Evolutionary conservation across 2,888 invertebrate genomes (phyloP).

Genomic region (Petrolisthes cinctipes): DNA sequence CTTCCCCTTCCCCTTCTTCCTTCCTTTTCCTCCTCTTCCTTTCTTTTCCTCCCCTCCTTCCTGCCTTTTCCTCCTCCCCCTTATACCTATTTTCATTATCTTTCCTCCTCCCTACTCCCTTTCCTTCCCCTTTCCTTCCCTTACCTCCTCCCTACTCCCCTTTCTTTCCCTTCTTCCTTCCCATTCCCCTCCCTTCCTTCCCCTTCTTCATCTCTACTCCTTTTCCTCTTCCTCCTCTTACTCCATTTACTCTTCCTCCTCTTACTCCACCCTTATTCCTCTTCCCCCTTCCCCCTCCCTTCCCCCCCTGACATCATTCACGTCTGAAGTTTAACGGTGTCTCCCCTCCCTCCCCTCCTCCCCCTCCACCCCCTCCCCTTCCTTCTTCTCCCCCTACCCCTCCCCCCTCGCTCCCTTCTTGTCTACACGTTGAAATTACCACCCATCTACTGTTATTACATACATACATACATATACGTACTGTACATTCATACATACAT

Average conservation of each 20-base stretch:
- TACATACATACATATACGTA: too few relatives aligned
- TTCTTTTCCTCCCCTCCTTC: not conserved
- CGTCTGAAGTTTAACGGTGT: not conserved
- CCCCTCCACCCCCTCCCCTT: not conserved
- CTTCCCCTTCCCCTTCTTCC: not conserved
- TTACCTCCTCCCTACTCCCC: not conserved
- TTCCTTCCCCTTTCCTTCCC: not conserved
- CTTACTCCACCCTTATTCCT: not conserved
- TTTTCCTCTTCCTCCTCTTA: not conserved
- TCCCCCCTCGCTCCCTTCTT: not conserved
- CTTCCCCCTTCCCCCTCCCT: not conserved
- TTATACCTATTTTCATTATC: not conserved
- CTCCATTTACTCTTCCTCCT: not conserved
- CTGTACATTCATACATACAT: too few relatives aligned
- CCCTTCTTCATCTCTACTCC: not conserved
- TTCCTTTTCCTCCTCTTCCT: not conserved
- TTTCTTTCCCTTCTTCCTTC: not conserved
- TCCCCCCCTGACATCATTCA: not conserved
- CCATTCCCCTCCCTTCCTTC: not conserved
- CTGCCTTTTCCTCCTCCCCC: not conserved
- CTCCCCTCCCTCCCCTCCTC: not conserved
- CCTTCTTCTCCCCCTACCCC: not conserved
- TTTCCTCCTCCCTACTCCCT: not conserved
- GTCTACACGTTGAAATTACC: too few relatives aligned
- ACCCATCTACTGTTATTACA: too few relatives aligned